Conservation (phyloP, 30 jellyfish, hydroid and myxozoan genomes). For the Aurelia sp. region DNA sequence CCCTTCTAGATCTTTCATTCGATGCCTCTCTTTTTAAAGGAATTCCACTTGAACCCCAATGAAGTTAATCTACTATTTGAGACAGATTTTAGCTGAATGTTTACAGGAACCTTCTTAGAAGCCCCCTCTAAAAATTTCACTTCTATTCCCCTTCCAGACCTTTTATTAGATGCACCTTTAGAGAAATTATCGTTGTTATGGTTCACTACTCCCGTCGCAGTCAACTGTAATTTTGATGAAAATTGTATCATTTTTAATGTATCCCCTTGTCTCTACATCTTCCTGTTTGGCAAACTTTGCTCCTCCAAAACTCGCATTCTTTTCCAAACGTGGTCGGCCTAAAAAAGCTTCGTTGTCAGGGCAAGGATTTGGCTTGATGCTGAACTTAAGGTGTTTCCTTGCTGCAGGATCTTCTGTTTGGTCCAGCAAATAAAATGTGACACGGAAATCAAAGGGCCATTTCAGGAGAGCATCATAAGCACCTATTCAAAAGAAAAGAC, state of each 20-base stretch:
- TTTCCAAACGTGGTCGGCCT: slow-evolving; percentile 96
- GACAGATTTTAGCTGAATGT: no score
- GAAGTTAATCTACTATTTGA: no score
- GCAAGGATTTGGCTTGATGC: slow-evolving; percentile 98
- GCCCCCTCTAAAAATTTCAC: no score
- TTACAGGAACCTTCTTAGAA: no score
- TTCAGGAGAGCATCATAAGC: slow-evolving; percentile 92
- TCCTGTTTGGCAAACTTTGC: slow-evolving; percentile 97
- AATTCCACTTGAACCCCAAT: no score
- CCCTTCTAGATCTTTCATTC: no score
- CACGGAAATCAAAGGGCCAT: slow-evolving; percentile 98
- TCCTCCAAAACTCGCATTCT: slow-evolving; percentile 98
- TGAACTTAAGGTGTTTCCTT: slow-evolving; percentile 89
- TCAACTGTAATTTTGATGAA: slow-evolving; percentile 86
- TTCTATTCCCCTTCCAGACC: no score
- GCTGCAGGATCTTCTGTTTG: slow-evolving; percentile 74
- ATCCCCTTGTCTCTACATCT: slow-evolving; percentile 83
- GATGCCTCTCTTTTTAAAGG: no score
- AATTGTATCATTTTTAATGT: slow-evolving; percentile 86
- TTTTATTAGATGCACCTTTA: no score
- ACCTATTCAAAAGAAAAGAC: slow-evolving; percentile 51
- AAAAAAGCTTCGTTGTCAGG: slow-evolving; percentile 91
- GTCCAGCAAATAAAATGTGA: slow-evolving; percentile 89
- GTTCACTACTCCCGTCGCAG: slow-evolving; percentile 97
- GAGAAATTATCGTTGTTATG: slow-evolving; percentile 12